Base-by-base conservation (phyloP, 2,797 vertebrate genomes). In the Squalus acanthias region DNA sequence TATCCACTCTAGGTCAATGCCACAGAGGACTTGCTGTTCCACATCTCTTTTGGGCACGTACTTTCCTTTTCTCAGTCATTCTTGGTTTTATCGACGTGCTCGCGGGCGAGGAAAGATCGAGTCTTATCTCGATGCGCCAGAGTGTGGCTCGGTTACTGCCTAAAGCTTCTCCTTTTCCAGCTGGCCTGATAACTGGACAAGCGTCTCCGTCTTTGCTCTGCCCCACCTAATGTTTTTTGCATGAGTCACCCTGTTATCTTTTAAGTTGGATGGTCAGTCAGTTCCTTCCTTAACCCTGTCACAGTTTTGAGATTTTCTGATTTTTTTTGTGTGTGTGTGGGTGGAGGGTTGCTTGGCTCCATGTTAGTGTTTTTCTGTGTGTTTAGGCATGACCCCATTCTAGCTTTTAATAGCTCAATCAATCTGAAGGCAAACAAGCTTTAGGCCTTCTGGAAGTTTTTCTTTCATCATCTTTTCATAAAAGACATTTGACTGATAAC, bases 231-330 rank as follows among this genome's bases (percentile, higher is more conserved):
- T 39, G 39, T 24, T 69, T 67, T 39, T 67, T 39, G 63, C n/a
- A 39, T 93, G 91, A 93, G 91, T 93, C 91, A 69, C 63, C 89
- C 89, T 67, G n/a, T 93, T 93, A 93, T 93, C 91, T 39, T 46
- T n/a, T 0, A 13, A n/a, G 60, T 39, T 67, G 91, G 39, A 26
- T 93, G 91, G 82, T 20, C 15, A 24, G n/a, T 93, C 91, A 39
- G 91, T 93, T 93, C 91, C 91, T 93, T 93, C 91, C 91, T 67
- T 24, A 24, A 93, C n/a, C 0, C 46, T 9, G 46, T 24, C 79
- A 50, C 39, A 13, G 79, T 24, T 24, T n/a, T 60, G 88, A 33
- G 50, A n/a, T 63, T 93, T 20, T 76, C 26, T n/a, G 53, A 63
- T 91, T 91, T 85, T 85, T 5, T 3, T 82, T 26, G 10, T 89